A percentile compares a stretch with the other conserved stretches of the same genome.
phyloP scores from a whole-genome alignment of 2,888 invertebrate genomes.

The Masnerella sp. region DNA sequence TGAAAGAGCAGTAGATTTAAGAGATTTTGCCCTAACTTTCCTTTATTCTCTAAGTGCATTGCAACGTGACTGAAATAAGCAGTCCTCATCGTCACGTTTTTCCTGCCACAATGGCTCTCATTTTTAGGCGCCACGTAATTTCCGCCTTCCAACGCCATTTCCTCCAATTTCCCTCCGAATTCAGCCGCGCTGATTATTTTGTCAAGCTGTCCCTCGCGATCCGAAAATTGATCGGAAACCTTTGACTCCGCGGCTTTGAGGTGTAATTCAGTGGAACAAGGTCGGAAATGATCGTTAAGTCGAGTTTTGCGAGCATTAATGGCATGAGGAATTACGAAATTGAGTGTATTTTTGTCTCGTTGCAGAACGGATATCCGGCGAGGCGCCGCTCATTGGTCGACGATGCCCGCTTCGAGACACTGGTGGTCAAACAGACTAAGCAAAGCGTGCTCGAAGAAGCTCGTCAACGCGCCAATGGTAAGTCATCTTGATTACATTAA shows the following conservation, averaged over 20 bases:
- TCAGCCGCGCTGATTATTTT: constrained; percentile 13
- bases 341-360: constrained; percentile 69
- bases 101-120: constrained; percentile 1
- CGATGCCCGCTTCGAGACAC: constrained; percentile 97
- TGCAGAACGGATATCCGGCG: constrained; percentile 97
- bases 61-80: constrained; percentile 29
- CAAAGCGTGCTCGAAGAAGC: constrained; percentile 95
- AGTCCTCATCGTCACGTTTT: too few species aligned
- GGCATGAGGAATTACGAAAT: not conserved
- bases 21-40: too few species aligned
- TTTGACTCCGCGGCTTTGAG: constrained; percentile 27
- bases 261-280: constrained; percentile 19
- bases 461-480: constrained; percentile 92
- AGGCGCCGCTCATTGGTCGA: constrained; percentile 97
- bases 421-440: constrained; percentile 96
- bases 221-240: constrained; percentile 25
- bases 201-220: not conserved
- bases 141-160: constrained; percentile 29
- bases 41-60: constrained; percentile 4
- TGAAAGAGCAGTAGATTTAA: too few species aligned
- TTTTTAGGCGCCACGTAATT: constrained; percentile 11
- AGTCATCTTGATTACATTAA: too few species aligned
- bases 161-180: constrained; percentile 28
- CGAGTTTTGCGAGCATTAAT: not conserved
- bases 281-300: constrained; percentile 38